Evolutionary conservation across 2,888 invertebrate genomes (phyloP).

Genomic region (Cerceris rybyensis): DNA sequence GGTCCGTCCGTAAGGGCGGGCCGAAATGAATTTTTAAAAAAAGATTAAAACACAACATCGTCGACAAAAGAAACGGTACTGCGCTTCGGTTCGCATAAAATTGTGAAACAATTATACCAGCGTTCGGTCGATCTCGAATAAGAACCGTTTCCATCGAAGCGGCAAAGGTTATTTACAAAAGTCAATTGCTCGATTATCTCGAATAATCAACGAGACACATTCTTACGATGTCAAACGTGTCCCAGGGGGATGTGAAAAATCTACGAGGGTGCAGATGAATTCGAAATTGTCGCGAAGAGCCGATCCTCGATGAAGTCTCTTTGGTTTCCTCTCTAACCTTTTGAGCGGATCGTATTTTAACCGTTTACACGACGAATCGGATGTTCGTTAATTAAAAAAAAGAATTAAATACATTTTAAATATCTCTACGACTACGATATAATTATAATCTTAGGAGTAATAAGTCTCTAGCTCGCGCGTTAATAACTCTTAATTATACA

Average conservation of each 20-base stretch:
- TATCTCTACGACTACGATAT: constrained; percentile 26
- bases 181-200: too few species aligned
- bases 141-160: neutral
- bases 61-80: too few species aligned
- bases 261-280: neutral
- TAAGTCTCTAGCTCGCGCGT: constrained; percentile 9
- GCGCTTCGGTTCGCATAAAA: too few species aligned
- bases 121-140: too few species aligned
- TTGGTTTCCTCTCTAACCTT: constrained; percentile 20
- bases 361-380: constrained; percentile 39
- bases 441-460: constrained; percentile 15
- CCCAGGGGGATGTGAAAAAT: neutral
- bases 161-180: neutral
- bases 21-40: too few species aligned
- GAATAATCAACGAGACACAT: neutral
- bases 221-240: neutral
- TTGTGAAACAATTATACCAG: too few species aligned
- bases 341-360: constrained; percentile 21
- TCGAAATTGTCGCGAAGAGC: constrained; percentile 8
- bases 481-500: constrained; percentile 29
- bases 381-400: constrained; percentile 15
- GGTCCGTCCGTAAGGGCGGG: too few species aligned
- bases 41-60: too few species aligned
- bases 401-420: constrained; percentile 44
- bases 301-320: constrained; percentile 36